Evolutionary conservation across 2,113 vertebrate genomes (phyloP).

Genomic region (Callionymus lyra): DNA sequence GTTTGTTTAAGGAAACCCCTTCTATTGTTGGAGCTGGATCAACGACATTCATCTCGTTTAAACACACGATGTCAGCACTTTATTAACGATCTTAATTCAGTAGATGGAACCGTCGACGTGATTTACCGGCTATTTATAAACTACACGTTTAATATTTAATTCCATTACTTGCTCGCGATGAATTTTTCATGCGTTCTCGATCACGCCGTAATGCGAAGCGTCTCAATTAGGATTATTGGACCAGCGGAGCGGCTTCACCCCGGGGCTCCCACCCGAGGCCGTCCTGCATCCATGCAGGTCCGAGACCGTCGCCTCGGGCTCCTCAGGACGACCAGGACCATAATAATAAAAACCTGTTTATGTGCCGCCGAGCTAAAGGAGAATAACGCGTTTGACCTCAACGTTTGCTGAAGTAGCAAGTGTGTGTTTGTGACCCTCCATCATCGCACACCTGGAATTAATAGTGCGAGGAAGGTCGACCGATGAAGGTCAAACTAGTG

Average conservation of each 20-base stretch:
- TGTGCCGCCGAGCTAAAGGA: slow-evolving; percentile 2
- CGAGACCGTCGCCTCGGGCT: slow-evolving; percentile 22
- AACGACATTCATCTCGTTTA: too few relatives aligned
- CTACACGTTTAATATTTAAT: slow-evolving; percentile 30
- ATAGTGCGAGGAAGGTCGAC: too few relatives aligned
- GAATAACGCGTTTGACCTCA: too few relatives aligned
- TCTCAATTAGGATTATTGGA: slow-evolving; percentile 6
- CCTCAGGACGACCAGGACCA: slow-evolving; percentile 17
- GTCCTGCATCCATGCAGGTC: slow-evolving; percentile 2
- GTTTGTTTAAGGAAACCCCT: too few relatives aligned
- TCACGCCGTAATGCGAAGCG: slow-evolving; percentile 10
- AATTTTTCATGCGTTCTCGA: slow-evolving; percentile 30
- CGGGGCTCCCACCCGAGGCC: slow-evolving; percentile 9
- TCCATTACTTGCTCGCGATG: slow-evolving; percentile 10
- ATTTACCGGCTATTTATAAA: slow-evolving; percentile 24
- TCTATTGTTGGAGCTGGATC: too few relatives aligned
- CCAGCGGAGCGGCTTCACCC: slow-evolving; percentile 18
- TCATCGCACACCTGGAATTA: too few relatives aligned
- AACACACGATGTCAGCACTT: too few relatives aligned
- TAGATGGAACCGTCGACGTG: too few relatives aligned
- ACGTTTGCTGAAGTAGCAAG: too few relatives aligned
- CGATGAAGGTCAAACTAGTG: too few relatives aligned
- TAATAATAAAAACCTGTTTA: slow-evolving; percentile 20
- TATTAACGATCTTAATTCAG: background rate
- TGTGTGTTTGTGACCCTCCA: too few relatives aligned